A percentile compares a stretch with the other conserved stretches of the same genome.
Conservation (phyloP, 2,113 vertebrate genomes). For the Egretta garzetta region DNA sequence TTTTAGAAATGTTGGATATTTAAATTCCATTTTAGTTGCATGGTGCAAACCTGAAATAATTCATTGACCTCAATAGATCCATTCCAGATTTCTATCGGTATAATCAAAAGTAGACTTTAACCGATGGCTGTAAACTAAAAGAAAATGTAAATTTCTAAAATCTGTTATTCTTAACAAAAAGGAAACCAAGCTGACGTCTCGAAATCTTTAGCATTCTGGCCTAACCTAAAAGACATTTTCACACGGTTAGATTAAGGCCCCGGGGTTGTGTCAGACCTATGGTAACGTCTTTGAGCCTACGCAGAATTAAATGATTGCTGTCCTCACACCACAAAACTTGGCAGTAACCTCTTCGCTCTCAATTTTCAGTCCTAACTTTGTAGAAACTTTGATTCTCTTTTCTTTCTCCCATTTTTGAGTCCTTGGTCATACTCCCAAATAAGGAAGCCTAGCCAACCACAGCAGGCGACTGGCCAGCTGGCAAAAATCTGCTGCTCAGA, state of each 20-base stretch:
- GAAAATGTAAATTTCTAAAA: background rate
- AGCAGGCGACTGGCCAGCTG: conserved; percentile 7
- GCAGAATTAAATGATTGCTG: background rate
- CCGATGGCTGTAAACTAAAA: background rate
- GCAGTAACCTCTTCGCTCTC: background rate
- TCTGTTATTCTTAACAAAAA: background rate
- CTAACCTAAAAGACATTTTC: background rate
- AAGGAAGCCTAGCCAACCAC: background rate
- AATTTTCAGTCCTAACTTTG: background rate
- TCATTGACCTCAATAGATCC: background rate
- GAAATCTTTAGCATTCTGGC: background rate
- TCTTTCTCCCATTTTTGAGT: background rate
- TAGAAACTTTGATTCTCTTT: background rate
- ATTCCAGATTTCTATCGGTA: background rate
- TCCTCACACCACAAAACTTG: background rate
- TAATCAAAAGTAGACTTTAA: background rate
- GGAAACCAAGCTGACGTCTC: background rate
- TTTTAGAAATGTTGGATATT: conserved; percentile 1
- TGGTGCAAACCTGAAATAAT: background rate
- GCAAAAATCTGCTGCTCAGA: background rate
- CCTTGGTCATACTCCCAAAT: background rate
- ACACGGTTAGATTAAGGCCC: background rate
- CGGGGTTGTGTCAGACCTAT: background rate
- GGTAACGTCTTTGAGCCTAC: background rate
- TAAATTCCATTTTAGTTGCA: background rate